phyloP scores from a whole-genome alignment of 2,113 vertebrate genomes.

The Psittacara wagleri region DNA sequence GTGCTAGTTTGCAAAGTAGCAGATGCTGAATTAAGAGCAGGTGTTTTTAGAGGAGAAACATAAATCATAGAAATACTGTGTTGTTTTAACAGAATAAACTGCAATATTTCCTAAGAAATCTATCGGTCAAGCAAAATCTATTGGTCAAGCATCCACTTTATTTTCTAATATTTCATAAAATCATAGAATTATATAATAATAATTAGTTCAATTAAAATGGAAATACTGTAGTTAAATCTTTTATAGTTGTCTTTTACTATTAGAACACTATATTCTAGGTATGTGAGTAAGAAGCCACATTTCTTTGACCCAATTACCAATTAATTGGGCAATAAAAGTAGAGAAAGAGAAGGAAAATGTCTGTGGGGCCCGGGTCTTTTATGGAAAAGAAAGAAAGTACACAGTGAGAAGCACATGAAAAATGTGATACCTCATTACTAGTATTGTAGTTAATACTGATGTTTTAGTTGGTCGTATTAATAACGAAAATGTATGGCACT shows the following conservation, averaged over 20 bases:
- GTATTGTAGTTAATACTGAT: not conserved
- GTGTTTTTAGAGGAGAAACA: not conserved
- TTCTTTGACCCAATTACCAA: not conserved
- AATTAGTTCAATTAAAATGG: not conserved
- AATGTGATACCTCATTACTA: not conserved
- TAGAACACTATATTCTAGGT: not conserved
- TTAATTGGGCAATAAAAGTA: not conserved
- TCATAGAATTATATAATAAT: not conserved
- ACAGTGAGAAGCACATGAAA: not conserved
- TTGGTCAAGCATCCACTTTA: not conserved
- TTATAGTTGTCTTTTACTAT: not conserved
- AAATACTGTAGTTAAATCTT: not conserved
- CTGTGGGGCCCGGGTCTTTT: not conserved
- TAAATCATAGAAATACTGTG: not conserved
- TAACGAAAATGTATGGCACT: not conserved
- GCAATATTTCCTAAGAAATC: not conserved
- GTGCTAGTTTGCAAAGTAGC: not conserved
- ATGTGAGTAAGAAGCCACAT: not conserved
- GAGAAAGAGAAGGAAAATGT: not conserved
- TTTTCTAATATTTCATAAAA: not conserved
- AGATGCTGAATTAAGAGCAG: not conserved
- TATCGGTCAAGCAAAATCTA: not conserved
- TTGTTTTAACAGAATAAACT: not conserved
- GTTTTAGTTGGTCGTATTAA: slow-evolving; percentile 1
- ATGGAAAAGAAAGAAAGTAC: not conserved